Evolutionary conservation across 2,888 invertebrate species (phyloP).

Genomic region (Artemia sp.): DNA sequence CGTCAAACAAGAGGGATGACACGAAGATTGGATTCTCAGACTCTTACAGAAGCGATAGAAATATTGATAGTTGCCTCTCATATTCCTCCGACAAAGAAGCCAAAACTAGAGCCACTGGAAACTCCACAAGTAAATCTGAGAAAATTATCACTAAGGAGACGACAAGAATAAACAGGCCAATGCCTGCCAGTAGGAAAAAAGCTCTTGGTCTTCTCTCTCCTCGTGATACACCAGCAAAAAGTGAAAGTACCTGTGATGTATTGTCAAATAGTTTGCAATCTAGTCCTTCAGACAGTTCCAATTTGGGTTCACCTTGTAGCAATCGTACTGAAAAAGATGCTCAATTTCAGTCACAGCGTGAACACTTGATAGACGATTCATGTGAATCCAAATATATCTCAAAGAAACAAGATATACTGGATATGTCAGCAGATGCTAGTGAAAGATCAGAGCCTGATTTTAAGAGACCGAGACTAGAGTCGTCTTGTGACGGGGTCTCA

Average conservation of each 20-base stretch:
- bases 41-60: constrained; percentile 20
- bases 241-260: not conserved
- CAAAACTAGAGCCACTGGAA: not conserved
- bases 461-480: constrained; percentile 26
- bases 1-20: constrained; percentile 7
- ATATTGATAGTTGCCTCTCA: constrained; percentile 17
- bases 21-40: constrained; percentile 20
- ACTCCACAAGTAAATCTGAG: not conserved
- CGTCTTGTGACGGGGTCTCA: constrained; percentile 15
- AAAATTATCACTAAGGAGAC: constrained; percentile 3
- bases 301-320: not conserved
- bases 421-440: not conserved
- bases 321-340: not conserved
- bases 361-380: not conserved
- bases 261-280: not conserved
- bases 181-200: constrained; percentile 22
- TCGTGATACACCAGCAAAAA: constrained; percentile 1
- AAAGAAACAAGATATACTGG: no score
- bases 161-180: constrained; percentile 17
- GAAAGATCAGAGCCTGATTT: constrained; percentile 26
- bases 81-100: constrained; percentile 2
- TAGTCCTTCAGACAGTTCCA: not conserved
- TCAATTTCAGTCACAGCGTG: not conserved
- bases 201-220: constrained; percentile 17
- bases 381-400: no score